Evolutionary conservation across 2,888 invertebrate species (phyloP), one percentile per base, ranked within the genome.

Genomic region (Protonemura montana): DNA sequence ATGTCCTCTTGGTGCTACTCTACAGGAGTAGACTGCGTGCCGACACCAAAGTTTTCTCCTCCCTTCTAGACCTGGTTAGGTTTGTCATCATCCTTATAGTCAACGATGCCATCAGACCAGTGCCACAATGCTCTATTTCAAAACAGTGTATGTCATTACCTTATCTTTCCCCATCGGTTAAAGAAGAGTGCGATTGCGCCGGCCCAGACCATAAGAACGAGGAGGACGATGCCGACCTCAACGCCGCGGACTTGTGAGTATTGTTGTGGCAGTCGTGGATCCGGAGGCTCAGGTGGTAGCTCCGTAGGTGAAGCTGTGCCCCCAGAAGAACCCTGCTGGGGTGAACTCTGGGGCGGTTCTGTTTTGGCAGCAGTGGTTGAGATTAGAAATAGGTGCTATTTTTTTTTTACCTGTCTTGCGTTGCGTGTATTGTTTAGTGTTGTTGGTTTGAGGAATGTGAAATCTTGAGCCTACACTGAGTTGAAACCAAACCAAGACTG

Each of bases 101-200:
- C 76, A 2, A 76, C 76, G 76, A 76, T 3, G 21, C n/a, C 76
- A 26, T 25, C 16, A 6, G 76, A 5, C 76, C 5, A 21, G 5
- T 21, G 5, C 21, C 7, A 76, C n/a, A 35, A 35, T 10, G 35
- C 5, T 35, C 10, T 35, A 6, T 35, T 35, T 3, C 35, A 6
- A 35, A 3, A 6, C 10, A 10, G 35, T 3, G 97, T 97, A 82
- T 97, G 94, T 83, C 7, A 25, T 42, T 16, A 83, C 84, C 84
- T 84, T 88, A 97, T 97, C 92, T 97, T 97, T 86, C 97, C 97
- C 97, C 96, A 97, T 87, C 97, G 94, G 91, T 97, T 96, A 93
- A 97, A 97, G 93, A 97, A 97, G 86, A 97, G 92, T 0, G 96
- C 95, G 89, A 97, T 97, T 29, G 97, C 97, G n/a, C 95, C 96